Conservation (phyloP, 2,888 invertebrate genomes). For the Elmis aenea region DNA sequence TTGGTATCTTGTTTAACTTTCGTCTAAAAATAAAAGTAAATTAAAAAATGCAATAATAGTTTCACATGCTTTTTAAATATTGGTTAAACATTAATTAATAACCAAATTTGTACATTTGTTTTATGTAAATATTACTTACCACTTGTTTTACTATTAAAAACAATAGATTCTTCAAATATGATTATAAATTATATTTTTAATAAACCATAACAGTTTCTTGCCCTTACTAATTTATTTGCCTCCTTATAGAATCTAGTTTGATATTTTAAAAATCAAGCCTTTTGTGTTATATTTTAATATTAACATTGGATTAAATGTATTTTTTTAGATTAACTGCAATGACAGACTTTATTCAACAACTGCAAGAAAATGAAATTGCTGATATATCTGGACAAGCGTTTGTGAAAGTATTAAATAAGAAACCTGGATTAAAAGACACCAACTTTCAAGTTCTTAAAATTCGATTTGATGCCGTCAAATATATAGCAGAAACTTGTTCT, state of each 20-base stretch:
- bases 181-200: too few relatives aligned
- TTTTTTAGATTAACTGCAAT: conserved; percentile 60
- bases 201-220: too few relatives aligned
- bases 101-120: too few relatives aligned
- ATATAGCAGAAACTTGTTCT: conserved; percentile 69
- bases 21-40: too few relatives aligned
- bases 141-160: too few relatives aligned
- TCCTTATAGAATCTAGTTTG: not conserved
- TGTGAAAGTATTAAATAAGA: conserved; percentile 67
- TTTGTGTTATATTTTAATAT: not conserved
- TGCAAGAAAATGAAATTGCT: conserved; percentile 58
- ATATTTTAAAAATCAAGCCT: not conserved
- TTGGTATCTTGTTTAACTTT: too few relatives aligned
- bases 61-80: too few relatives aligned
- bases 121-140: too few relatives aligned
- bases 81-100: too few relatives aligned
- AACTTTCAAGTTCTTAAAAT: conserved; percentile 88
- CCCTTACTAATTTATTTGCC: not conserved
- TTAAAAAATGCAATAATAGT: too few relatives aligned
- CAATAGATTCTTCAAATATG: too few relatives aligned
- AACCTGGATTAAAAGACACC: conserved; percentile 84
- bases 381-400: conserved; percentile 71
- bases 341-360: conserved; percentile 61
- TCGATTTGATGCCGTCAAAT: conserved; percentile 72
- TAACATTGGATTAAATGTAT: conserved; percentile 1